Conservation (phyloP, 2,888 invertebrate species). For the Mamestra brassicae region DNA sequence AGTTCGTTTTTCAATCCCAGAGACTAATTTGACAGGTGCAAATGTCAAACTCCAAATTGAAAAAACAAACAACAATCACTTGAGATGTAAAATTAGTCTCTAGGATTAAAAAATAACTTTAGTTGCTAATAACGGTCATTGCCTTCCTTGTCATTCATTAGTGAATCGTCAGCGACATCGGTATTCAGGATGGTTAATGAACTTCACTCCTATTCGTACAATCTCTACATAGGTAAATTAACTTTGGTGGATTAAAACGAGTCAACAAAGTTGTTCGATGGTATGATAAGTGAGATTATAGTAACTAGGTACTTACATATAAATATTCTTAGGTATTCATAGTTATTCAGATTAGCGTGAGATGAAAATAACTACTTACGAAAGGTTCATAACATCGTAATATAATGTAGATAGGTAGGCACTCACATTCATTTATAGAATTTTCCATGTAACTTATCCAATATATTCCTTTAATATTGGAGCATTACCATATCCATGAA, state of each 20-base stretch:
- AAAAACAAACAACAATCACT: no score
- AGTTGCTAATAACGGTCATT: not conserved
- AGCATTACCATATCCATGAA: conserved; percentile 65
- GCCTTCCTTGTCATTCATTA: not conserved
- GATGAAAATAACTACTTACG: not conserved
- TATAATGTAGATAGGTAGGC: not conserved
- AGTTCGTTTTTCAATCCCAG: no score
- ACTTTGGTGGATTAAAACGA: not conserved
- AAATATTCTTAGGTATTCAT: not conserved
- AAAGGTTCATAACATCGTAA: conserved; percentile 4
- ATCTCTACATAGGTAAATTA: not conserved
- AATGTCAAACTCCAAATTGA: no score
- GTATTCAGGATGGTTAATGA: not conserved
- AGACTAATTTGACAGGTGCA: no score
- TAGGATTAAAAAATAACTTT: no score
- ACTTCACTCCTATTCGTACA: not conserved
- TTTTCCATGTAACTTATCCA: conserved; percentile 31
- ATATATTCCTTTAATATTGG: conserved; percentile 58
- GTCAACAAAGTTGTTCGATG: not conserved
- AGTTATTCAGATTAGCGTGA: not conserved
- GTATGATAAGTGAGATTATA: no score
- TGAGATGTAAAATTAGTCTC: no score
- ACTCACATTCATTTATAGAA: conserved; percentile 10
- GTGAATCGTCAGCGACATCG: not conserved
- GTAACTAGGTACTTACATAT: no score